Base-by-base conservation (phyloP, 2,113 vertebrate genomes). In the Antigone vipio region DNA sequence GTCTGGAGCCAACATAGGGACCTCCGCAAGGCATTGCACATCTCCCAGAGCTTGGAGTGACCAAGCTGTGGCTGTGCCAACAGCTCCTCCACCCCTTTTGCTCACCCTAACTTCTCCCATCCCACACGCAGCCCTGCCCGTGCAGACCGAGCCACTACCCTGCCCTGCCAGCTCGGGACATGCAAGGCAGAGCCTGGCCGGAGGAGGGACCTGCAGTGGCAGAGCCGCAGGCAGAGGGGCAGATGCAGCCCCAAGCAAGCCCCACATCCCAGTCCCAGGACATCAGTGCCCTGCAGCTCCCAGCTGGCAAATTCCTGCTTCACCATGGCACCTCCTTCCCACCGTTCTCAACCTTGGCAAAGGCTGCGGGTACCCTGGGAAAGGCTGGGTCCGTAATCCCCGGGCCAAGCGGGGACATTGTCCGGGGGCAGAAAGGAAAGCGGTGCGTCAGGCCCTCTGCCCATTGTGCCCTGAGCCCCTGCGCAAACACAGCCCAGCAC, bases 361-460 rank as follows among this genome's bases (percentile, higher is more conserved):
- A 84, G 94, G 76, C 91, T 86, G 89, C 0, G 47, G n/a, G 67
- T 93, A 89, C 95, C 94, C 94, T 96, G 96, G 96, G 96, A 97
- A 95, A 92, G 85, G 94, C 87, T 78, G 50, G 55, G 12, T 96
- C 85, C 71, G 90, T 97, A 97, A 97, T 97, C 97, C 97, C 89
- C 29, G 47, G 52, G 92, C 93, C 94, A 94, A 93, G 93, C 76
- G 1, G 85, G 91, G 45, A 38, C 96, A 85, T 96, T 93, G 95
- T 97, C 83, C 14, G 0, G 64, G 78, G 72, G 72, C 68, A 96
- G 94, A 98, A 98, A 98, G 96, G 92, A 98, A 97, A 98, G 82
- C 56, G 21, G 95, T 0, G 84, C 45, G 95, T 98, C 98, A 98
- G 97, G 96, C 82, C 95, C 91, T 93, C 64, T 95, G 71, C 91